These are phyloP conservation scores for Sandelia bainsii DNA, from an alignment of 2,797 vertebrate genomes.

Conservation along the genomic window DNA sequence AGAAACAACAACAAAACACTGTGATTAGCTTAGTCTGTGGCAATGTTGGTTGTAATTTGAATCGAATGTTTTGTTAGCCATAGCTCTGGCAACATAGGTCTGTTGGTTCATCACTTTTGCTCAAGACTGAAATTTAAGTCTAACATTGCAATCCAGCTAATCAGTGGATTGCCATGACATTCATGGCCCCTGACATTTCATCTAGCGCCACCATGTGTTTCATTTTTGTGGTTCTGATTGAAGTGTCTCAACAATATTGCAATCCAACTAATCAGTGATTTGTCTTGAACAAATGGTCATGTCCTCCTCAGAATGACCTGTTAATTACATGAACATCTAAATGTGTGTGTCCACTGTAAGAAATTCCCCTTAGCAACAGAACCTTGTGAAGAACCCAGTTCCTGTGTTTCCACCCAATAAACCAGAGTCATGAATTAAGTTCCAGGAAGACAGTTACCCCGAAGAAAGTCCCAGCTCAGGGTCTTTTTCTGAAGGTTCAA, in stretches of 20 bases:
- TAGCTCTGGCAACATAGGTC: neutral
- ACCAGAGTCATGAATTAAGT: neutral
- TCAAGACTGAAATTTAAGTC: neutral
- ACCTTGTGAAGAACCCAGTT: neutral
- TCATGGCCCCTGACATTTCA: neutral
- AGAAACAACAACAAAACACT: conserved; percentile 56
- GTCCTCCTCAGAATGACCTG: neutral
- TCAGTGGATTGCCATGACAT: neutral
- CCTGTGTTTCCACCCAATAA: neutral
- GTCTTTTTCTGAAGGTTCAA: neutral
- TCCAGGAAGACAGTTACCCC: neutral
- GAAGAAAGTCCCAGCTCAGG: neutral
- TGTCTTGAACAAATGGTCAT: neutral
- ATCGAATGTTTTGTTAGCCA: neutral
- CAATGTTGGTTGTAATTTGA: neutral
- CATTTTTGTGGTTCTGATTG: neutral
- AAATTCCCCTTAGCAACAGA: neutral
- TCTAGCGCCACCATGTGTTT: neutral
- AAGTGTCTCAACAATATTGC: neutral
- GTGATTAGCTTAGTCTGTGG: conserved; percentile 18
- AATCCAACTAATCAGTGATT: neutral
- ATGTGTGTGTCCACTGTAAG: neutral
- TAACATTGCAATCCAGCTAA: neutral
- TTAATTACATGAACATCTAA: neutral
- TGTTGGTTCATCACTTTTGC: neutral